phyloP scores from a whole-genome alignment of 2,797 vertebrate genomes.

The Protosalanx chinensis region DNA sequence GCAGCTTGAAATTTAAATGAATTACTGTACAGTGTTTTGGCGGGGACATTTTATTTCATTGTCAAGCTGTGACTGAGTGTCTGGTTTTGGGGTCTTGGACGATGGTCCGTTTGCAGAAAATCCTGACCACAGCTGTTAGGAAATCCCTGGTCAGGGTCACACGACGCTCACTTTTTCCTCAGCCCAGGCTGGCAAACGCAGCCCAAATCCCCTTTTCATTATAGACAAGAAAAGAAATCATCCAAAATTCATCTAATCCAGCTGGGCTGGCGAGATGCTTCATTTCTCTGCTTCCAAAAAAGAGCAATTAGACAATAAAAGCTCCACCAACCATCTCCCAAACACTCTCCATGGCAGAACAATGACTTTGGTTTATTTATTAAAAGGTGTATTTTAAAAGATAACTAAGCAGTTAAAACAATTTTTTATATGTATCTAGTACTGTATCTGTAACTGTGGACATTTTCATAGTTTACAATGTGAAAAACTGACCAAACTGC shows the following conservation, averaged over 20 bases:
- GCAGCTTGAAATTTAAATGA: slow-evolving; percentile 32
- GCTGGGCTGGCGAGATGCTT: slow-evolving; percentile 22
- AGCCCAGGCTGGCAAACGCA: slow-evolving; percentile 14
- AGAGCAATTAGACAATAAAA: background rate
- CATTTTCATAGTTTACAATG: too few relatives aligned
- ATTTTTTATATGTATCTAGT: too few relatives aligned
- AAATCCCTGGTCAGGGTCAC: slow-evolving; percentile 48
- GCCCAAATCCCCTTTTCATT: slow-evolving; percentile 36
- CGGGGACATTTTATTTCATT: slow-evolving; percentile 41
- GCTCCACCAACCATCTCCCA: background rate
- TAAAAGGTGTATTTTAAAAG: too few relatives aligned
- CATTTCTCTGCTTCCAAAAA: slow-evolving; percentile 10
- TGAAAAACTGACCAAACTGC: too few relatives aligned
- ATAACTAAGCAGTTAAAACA: too few relatives aligned
- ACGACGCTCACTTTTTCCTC: slow-evolving; percentile 21
- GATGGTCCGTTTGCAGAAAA: slow-evolving; percentile 34
- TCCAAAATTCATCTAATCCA: slow-evolving; percentile 37
- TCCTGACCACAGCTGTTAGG: slow-evolving; percentile 19
- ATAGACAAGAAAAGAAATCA: slow-evolving; percentile 25
- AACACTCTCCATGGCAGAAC: too few relatives aligned
- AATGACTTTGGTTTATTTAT: too few relatives aligned
- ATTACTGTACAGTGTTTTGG: slow-evolving; percentile 38
- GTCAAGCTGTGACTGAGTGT: slow-evolving; percentile 22
- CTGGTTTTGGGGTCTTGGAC: slow-evolving; percentile 22
- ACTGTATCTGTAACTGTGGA: too few relatives aligned